Percentiles rank a stretch among this genome's conserved stretches.
phyloP scores from a whole-genome alignment of 2,888 invertebrate species.

The Loripinus fragilis region DNA sequence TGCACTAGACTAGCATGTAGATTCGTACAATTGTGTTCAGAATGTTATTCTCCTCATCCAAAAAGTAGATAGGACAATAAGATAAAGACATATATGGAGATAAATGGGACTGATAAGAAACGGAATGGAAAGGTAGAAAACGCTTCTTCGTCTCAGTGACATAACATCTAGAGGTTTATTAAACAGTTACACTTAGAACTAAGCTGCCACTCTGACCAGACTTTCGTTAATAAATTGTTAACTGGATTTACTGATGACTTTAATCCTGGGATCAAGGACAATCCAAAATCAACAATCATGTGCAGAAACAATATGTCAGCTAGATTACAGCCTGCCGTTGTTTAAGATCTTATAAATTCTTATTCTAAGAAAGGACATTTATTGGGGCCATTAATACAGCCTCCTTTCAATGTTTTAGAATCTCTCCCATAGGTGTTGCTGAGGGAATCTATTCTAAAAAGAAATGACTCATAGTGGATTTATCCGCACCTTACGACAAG shows the following conservation, averaged over 20 bases:
- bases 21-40: neutral
- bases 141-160: neutral
- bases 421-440: conserved; percentile 38
- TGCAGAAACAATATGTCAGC: neutral
- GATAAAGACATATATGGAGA: neutral
- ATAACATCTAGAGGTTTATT: no score
- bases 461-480: conserved; percentile 51
- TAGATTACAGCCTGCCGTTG: neutral
- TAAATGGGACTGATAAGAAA: neutral
- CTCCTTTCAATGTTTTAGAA: neutral
- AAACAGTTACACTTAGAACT: neutral
- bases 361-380: neutral
- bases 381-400: neutral
- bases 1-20: neutral
- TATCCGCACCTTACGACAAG: conserved; percentile 54
- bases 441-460: conserved; percentile 51
- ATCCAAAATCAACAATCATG: neutral
- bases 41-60: neutral
- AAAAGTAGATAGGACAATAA: neutral
- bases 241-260: neutral
- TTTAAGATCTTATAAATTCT: neutral
- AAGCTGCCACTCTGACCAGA: neutral
- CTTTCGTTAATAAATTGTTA: neutral
- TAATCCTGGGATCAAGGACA: neutral
- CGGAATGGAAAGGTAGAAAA: neutral